Conservation (phyloP, 2,888 invertebrate genomes). For the Ditula angustiorana region DNA sequence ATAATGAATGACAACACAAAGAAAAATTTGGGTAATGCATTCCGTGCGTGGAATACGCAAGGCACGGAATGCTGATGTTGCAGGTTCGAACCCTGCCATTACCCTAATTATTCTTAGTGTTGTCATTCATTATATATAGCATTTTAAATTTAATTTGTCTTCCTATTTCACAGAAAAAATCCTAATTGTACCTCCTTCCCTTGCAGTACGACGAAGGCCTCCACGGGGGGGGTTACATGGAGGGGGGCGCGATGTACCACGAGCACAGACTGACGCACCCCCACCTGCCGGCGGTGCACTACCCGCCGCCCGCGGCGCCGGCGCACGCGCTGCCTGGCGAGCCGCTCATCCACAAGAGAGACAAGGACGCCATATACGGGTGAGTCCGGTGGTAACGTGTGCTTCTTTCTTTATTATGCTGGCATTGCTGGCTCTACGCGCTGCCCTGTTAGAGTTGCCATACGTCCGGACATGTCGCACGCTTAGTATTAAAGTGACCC, state of each 20-base stretch:
- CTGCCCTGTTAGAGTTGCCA: no score
- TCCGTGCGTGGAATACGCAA: no score
- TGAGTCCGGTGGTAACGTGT: conserved; percentile 88
- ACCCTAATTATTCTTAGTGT: no score
- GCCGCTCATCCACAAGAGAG: conserved; percentile 98
- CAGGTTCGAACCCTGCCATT: no score
- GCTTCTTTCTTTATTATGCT: conserved; percentile 40
- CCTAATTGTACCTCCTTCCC: conserved; percentile 23
- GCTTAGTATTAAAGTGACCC: no score
- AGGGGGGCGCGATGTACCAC: conserved; percentile 90
- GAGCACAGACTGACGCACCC: conserved; percentile 94
- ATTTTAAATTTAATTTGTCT: not conserved
- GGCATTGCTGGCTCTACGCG: conserved; percentile 12
- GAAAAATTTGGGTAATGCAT: no score
- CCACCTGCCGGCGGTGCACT: conserved; percentile 89
- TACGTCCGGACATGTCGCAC: no score
- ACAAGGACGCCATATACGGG: conserved; percentile 99
- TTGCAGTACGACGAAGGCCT: conserved; percentile 98
- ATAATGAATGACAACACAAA: no score
- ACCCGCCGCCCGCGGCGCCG: conserved; percentile 94
- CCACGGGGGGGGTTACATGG: conserved; percentile 94
- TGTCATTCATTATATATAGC: no score
- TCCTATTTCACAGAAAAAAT: not conserved
- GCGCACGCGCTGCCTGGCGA: conserved; percentile 94
- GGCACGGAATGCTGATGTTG: no score